A percentile compares a stretch with the other conserved stretches of the same genome.
These are phyloP conservation scores for Salvelinus sp. DNA, from an alignment of 2,113 vertebrate species.

Conservation along the genomic window DNA sequence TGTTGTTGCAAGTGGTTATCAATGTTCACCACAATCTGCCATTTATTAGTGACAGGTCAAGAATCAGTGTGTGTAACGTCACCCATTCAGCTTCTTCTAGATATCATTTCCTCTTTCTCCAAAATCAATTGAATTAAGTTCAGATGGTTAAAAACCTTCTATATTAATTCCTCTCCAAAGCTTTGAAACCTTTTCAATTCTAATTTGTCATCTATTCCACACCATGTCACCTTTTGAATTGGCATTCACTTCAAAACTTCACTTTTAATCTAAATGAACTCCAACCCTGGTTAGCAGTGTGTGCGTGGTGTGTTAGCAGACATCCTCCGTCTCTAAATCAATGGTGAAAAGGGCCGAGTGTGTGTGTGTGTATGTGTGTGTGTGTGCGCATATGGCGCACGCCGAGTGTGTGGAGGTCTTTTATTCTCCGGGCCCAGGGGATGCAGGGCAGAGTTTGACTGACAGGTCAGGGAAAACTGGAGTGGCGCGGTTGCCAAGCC, in stretches of 20 bases:
- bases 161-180: not conserved
- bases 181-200: not conserved
- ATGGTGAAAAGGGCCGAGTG: slow-evolving; percentile 31
- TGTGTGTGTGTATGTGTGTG: not conserved
- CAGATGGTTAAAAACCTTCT: not conserved
- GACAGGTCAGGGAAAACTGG: slow-evolving; percentile 40
- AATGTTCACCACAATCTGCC: too few species aligned
- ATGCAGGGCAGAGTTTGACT: slow-evolving; percentile 37
- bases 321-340: slow-evolving; percentile 24
- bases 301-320: not conserved
- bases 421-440: slow-evolving; percentile 1
- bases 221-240: not conserved
- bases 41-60: too few species aligned
- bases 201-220: too few species aligned
- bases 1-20: too few species aligned
- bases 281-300: not conserved
- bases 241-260: not conserved
- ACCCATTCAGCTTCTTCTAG: not conserved
- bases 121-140: not conserved
- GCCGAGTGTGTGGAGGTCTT: slow-evolving; percentile 14
- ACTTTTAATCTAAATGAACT: slow-evolving; percentile 5
- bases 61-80: not conserved
- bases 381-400: slow-evolving; percentile 21
- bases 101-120: not conserved
- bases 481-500: slow-evolving; percentile 32